Evolutionary conservation across 2,113 vertebrate genomes (phyloP).

Genomic region (Hippocampus guttulatus): DNA sequence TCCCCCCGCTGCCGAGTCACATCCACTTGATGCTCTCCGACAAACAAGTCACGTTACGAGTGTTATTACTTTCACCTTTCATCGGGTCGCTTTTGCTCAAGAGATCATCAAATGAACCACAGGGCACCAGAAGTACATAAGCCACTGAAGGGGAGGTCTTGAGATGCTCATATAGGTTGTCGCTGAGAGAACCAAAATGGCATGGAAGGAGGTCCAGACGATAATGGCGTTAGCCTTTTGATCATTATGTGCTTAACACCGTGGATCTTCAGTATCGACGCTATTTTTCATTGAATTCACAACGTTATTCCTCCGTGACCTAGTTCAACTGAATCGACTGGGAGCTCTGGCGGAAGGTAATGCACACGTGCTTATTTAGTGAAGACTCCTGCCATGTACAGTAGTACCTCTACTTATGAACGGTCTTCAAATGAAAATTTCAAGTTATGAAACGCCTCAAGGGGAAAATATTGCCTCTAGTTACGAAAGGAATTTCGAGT

Average conservation of each 20-base stretch:
- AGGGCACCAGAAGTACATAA: constrained; percentile 69
- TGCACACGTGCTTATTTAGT: constrained; percentile 52
- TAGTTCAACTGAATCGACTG: constrained; percentile 47
- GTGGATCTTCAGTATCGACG: constrained; percentile 51
- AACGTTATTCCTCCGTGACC: constrained; percentile 47
- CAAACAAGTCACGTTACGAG: constrained; percentile 66
- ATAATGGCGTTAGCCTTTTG: constrained; percentile 50
- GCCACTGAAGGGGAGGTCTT: constrained; percentile 53
- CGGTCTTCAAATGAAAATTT: no score
- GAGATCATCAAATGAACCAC: constrained; percentile 77
- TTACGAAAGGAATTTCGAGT: no score
- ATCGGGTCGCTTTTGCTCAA: constrained; percentile 59
- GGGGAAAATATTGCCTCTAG: no score
- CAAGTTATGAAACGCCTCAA: no score
- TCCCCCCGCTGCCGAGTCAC: constrained; percentile 62
- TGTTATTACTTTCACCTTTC: constrained; percentile 70
- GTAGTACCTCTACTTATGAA: no score
- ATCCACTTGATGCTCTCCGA: constrained; percentile 43
- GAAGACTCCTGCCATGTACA: constrained; percentile 45
- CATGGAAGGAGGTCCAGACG: constrained; percentile 41
- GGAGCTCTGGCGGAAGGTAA: constrained; percentile 54
- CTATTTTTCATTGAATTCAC: constrained; percentile 41
- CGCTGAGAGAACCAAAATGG: constrained; percentile 42
- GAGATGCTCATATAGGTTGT: constrained; percentile 49
- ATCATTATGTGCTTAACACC: constrained; percentile 60